Base-by-base conservation (phyloP, 2,888 invertebrate genomes). In the Scaptomyza tumidula region DNA sequence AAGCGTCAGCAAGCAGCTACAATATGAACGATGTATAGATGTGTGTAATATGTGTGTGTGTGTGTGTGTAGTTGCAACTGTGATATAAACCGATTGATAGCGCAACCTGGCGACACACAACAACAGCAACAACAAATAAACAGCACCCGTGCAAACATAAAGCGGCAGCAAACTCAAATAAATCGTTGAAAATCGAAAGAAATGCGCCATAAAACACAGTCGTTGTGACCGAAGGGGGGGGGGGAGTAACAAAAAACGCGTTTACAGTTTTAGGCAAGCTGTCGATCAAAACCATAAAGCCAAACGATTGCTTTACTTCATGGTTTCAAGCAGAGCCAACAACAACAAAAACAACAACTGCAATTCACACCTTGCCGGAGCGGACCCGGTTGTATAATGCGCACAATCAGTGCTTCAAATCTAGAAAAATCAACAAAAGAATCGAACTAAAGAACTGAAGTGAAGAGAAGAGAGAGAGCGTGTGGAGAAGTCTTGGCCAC, bases 251-350 rank as follows among this genome's bases (percentile, higher is more conserved):
- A n/a, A 68, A 66, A 68, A 52, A 76, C 55, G 75, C 77, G 89
- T 86, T 86, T 89, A 86, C 86, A 86, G 89, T 86, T 86, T 86
- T 86, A 89, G 86, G 86, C 89, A 85, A 86, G 88, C 86, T 86
- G 86, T 86, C 86, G 83, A 86, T 86, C 86, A 86, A 89, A 86
- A 62, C 27, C 31, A 57, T 41, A 55, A 71, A 60, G 53, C 39
- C 52, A 64, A 29, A 6, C 44, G 45, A 59, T 69, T 69, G 75
- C 46, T 48, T 75, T 53, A 70, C 69, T 66, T 66, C 65, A 71
- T 71, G 71, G 71, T 69, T 49, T 19, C n/a, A 24, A 24, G n/a
- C 7, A 39, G 46, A 39, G 46, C 39, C 46, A 66, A 60, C 63
- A 65, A 57, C 44, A 46, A 54, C 60, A 79, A 75, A 43, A 46